Percentiles rank a stretch among this genome's conserved stretches.
phyloP scores from a whole-genome alignment of 2,888 invertebrate genomes.

The Melieria omissa region DNA sequence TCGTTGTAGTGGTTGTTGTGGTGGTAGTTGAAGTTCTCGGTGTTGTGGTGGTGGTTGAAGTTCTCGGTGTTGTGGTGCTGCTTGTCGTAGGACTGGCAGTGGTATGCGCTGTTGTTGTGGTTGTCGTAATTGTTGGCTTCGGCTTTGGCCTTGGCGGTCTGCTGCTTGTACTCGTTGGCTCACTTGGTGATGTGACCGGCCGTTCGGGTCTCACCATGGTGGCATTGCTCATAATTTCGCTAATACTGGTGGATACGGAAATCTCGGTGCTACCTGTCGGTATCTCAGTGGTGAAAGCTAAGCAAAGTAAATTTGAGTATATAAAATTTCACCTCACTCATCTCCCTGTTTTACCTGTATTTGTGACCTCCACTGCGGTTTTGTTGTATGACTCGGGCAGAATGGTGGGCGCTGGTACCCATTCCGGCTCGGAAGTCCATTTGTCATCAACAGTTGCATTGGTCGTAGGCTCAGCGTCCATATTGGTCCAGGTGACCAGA shows the following conservation, averaged over 20 bases:
- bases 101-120: constrained; percentile 33
- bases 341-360: not conserved
- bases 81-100: constrained; percentile 12
- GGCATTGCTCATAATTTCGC: constrained; percentile 46
- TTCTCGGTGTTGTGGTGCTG: constrained; percentile 18
- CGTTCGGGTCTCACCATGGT: constrained; percentile 45
- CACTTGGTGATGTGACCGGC: constrained; percentile 34
- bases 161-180: constrained; percentile 33
- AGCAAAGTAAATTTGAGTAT: not conserved
- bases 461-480: constrained; percentile 63
- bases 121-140: constrained; percentile 33
- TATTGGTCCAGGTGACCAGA: constrained; percentile 71
- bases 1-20: constrained; percentile 32
- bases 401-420: constrained; percentile 61
- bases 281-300: constrained; percentile 36
- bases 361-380: constrained; percentile 25
- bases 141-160: constrained; percentile 34
- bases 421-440: constrained; percentile 61
- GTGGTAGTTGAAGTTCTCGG: constrained; percentile 35
- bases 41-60: constrained; percentile 27
- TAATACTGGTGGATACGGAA: constrained; percentile 59
- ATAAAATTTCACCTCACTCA: not conserved
- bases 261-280: constrained; percentile 45
- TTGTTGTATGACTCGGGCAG: constrained; percentile 47
- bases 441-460: constrained; percentile 57